Conservation (phyloP, 2,888 invertebrate species). For the Epinotia brunnichana region DNA sequence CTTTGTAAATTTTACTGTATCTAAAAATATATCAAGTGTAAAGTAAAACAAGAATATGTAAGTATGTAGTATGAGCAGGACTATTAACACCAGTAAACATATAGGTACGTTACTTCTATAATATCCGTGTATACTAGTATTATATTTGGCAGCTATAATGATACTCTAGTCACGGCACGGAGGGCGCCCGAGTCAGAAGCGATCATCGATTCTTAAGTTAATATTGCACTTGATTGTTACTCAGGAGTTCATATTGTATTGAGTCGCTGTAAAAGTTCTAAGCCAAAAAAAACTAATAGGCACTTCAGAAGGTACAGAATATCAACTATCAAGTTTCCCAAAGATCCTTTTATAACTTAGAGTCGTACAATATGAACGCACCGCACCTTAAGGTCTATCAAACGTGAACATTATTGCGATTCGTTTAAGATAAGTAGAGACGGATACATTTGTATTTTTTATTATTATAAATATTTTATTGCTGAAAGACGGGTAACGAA, state of each 20-base stretch:
- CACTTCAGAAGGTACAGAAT: conserved; percentile 39
- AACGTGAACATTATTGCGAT: conserved; percentile 45
- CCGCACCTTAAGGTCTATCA: conserved; percentile 39
- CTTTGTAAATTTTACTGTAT: conserved; percentile 24
- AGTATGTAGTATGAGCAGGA: conserved; percentile 13
- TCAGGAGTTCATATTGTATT: conserved; percentile 35
- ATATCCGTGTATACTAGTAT: conserved; percentile 27
- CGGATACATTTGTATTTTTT: conserved; percentile 44
- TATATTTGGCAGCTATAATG: conserved; percentile 41
- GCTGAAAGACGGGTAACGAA: conserved; percentile 36
- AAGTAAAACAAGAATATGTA: conserved; percentile 29
- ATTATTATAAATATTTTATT: conserved; percentile 42
- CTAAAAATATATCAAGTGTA: conserved; percentile 32
- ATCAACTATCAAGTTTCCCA: conserved; percentile 21
- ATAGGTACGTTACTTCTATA: conserved; percentile 15
- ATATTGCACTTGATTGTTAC: conserved; percentile 40
- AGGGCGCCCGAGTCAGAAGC: conserved; percentile 28
- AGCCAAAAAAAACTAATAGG: conserved; percentile 35
- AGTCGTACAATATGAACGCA: conserved; percentile 33
- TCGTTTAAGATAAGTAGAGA: conserved; percentile 43
- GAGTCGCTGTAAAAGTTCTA: conserved; percentile 12
- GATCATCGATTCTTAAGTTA: conserved; percentile 34
- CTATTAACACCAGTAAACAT: conserved; percentile 16
- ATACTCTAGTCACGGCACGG: conserved; percentile 29
- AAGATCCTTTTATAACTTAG: conserved; percentile 11